These are phyloP conservation scores for Lordiphosa fenestrarum DNA, from an alignment of 2,888 invertebrate genomes.

Conservation along the genomic window DNA sequence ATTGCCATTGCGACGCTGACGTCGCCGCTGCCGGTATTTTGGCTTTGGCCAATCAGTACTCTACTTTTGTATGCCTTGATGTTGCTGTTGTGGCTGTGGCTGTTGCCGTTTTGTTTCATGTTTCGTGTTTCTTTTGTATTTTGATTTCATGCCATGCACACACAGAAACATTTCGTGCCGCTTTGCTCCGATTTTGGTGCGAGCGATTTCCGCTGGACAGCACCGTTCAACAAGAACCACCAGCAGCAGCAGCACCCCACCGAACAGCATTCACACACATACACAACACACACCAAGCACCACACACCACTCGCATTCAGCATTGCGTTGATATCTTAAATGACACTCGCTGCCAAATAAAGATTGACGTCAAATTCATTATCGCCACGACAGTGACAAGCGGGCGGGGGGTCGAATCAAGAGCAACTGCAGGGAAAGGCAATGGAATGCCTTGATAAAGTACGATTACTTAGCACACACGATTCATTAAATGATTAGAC, in stretches of 20 bases:
- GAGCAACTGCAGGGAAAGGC: too few species aligned
- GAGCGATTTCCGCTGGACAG: slow-evolving; percentile 43
- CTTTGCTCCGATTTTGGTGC: slow-evolving; percentile 13
- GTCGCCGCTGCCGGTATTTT: slow-evolving; percentile 26
- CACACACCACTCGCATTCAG: slow-evolving; percentile 4
- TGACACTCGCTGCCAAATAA: slow-evolving; percentile 65
- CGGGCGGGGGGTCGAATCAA: slow-evolving; percentile 2
- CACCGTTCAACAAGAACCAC: slow-evolving; percentile 12
- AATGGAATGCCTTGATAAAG: too few species aligned
- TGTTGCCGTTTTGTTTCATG: background rate
- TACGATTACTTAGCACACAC: too few species aligned
- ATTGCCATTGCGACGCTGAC: slow-evolving; percentile 31
- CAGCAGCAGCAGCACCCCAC: background rate
- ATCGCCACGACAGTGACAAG: slow-evolving; percentile 32
- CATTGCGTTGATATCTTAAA: slow-evolving; percentile 48
- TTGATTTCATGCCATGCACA: slow-evolving; percentile 27
- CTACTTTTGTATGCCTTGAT: slow-evolving; percentile 24
- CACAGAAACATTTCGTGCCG: slow-evolving; percentile 14
- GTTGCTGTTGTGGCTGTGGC: slow-evolving; percentile 5
- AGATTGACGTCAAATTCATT: slow-evolving; percentile 72
- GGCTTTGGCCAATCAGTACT: slow-evolving; percentile 48
- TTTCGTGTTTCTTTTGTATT: slow-evolving; percentile 26
- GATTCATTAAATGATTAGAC: too few species aligned
- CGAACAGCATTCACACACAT: background rate
- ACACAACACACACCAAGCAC: too few species aligned